Evolutionary conservation across 2,113 vertebrate genomes (phyloP).

Genomic region (Brachionichthys hirsutus): DNA sequence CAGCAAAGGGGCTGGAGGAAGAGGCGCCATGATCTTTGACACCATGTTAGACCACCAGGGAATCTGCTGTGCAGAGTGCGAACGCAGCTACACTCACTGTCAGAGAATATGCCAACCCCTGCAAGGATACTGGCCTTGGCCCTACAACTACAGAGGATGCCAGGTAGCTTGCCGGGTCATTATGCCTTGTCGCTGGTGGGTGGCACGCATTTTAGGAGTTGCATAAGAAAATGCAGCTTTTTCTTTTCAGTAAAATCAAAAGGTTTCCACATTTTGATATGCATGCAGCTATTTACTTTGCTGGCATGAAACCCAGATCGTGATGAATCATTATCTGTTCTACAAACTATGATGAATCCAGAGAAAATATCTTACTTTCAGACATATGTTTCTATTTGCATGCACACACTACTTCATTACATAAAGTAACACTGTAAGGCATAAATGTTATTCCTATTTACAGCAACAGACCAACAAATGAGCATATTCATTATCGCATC

Average conservation of each 20-base stretch:
- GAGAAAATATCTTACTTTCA: background rate
- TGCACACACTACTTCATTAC: background rate
- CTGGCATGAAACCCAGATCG: slow-evolving; percentile 26
- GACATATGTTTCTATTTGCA: background rate
- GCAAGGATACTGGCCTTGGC: slow-evolving; percentile 85
- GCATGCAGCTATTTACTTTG: slow-evolving; percentile 37
- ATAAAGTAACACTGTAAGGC: slow-evolving; percentile 5
- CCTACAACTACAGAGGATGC: slow-evolving; percentile 91
- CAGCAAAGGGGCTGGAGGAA: slow-evolving; percentile 73
- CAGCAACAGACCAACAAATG: slow-evolving; percentile 43
- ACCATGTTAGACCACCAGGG: slow-evolving; percentile 92
- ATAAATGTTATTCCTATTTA: slow-evolving; percentile 38
- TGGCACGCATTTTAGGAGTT: slow-evolving; percentile 88
- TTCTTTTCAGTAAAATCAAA: no score
- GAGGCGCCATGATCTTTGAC: slow-evolving; percentile 86
- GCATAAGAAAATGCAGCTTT: slow-evolving; percentile 69
- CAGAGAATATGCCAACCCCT: slow-evolving; percentile 91
- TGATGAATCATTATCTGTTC: slow-evolving; percentile 10
- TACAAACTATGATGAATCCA: slow-evolving; percentile 6
- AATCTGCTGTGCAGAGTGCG: slow-evolving; percentile 90
- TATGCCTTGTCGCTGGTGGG: slow-evolving; percentile 97
- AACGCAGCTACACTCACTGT: slow-evolving; percentile 89
- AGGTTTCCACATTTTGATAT: slow-evolving; percentile 27
- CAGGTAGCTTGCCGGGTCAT: slow-evolving; percentile 86
- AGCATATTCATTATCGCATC: slow-evolving; percentile 39